phyloP scores from a whole-genome alignment of 2,888 invertebrate species.

The Dynastes grantii region DNA sequence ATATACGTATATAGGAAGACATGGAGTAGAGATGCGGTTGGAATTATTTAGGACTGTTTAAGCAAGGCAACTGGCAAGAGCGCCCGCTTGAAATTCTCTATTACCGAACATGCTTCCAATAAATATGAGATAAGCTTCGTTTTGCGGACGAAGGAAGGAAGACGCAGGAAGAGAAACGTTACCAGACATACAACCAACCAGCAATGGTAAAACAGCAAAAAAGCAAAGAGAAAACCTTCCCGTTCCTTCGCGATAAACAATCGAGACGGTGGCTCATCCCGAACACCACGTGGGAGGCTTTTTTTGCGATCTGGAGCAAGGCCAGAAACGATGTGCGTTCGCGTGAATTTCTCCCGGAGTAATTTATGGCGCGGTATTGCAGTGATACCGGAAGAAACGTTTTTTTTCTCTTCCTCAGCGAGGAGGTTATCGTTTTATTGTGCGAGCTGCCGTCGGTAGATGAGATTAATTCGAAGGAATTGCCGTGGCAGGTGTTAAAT shows the following conservation, averaged over 20 bases:
- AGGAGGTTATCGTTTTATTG: no score
- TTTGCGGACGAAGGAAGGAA: neutral
- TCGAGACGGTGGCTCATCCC: neutral
- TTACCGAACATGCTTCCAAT: conserved; percentile 29
- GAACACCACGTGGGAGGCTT: no score
- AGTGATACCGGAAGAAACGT: no score
- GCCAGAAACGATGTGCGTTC: no score
- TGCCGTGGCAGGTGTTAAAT: no score
- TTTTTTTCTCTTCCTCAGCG: no score
- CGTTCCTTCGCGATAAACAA: neutral
- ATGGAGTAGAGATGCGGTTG: conserved; percentile 16
- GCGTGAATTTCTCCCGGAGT: no score
- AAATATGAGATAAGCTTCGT: conserved; percentile 30
- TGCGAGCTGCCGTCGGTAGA: no score
- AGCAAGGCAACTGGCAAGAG: neutral
- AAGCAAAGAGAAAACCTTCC: neutral
- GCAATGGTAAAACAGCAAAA: neutral
- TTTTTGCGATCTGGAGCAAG: no score
- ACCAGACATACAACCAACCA: neutral
- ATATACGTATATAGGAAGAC: neutral
- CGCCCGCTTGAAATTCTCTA: neutral
- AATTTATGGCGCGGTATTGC: no score
- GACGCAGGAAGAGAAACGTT: neutral
- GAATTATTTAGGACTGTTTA: conserved; percentile 29
- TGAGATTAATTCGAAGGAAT: no score